Evolutionary conservation across 2,888 invertebrate genomes (phyloP).

Genomic region (Argynnis bischoffii): DNA sequence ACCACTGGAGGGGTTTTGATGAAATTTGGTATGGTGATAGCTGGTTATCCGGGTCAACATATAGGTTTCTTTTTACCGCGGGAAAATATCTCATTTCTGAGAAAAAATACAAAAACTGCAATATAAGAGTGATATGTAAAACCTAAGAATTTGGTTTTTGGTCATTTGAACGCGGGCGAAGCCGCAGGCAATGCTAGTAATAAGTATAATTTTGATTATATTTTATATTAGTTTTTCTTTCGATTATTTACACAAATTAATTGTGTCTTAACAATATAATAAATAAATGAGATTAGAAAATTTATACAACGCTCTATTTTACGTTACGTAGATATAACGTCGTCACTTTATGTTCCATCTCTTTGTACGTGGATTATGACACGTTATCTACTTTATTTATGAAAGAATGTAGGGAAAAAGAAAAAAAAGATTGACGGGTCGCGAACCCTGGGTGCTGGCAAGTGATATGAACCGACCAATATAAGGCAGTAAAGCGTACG

Average conservation of each 20-base stretch:
- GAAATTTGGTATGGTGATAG: too few relatives aligned
- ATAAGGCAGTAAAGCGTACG: constrained; percentile 15
- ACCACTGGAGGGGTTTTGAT: too few relatives aligned
- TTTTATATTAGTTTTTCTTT: too few relatives aligned
- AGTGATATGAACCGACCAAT: constrained; percentile 26
- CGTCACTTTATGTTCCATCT: constrained; percentile 71
- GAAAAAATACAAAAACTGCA: too few relatives aligned
- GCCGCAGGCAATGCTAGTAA: too few relatives aligned
- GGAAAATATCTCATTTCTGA: too few relatives aligned
- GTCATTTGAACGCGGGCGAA: too few relatives aligned
- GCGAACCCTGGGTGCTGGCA: constrained; percentile 25
- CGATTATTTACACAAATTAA: neutral
- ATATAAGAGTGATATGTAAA: too few relatives aligned
- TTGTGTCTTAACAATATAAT: constrained; percentile 22
- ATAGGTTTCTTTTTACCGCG: too few relatives aligned
- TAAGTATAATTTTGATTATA: too few relatives aligned
- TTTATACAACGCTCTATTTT: constrained; percentile 66
- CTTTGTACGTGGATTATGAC: constrained; percentile 77
- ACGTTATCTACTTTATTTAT: constrained; percentile 73
- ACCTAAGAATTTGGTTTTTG: too few relatives aligned
- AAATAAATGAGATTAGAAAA: constrained; percentile 32
- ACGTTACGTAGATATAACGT: constrained; percentile 64
- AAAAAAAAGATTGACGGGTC: constrained; percentile 45
- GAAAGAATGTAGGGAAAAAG: constrained; percentile 52
- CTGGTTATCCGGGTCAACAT: too few relatives aligned